These are phyloP conservation scores for Dasysyrphus albostriatus DNA, from an alignment of 2,888 invertebrate species.

Conservation along the genomic window DNA sequence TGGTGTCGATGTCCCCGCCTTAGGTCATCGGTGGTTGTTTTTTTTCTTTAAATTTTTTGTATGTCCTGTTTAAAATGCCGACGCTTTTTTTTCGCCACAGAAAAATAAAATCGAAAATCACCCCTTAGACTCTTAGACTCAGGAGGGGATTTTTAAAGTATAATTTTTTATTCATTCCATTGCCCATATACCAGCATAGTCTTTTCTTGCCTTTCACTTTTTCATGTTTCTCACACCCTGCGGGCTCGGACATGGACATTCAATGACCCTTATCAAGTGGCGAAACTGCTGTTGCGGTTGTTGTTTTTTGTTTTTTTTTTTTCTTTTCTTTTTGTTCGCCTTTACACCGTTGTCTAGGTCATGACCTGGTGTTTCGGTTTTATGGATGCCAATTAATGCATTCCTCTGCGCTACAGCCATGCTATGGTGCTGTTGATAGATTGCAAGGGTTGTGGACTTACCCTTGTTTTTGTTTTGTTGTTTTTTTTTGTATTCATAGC, in stretches of 20 bases:
- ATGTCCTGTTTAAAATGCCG: constrained; percentile 40
- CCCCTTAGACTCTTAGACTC: constrained; percentile 32
- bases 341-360: constrained; percentile 72
- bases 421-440: constrained; percentile 3
- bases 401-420: constrained; percentile 24
- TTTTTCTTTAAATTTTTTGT: constrained; percentile 14
- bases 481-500: constrained; percentile 1
- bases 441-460: constrained; percentile 60
- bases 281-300: constrained; percentile 58
- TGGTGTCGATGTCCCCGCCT: constrained; percentile 71
- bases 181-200: neutral
- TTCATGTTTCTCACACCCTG: constrained; percentile 36
- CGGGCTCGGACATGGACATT: constrained; percentile 64
- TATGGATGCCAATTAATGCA: constrained; percentile 69
- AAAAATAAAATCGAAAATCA: constrained; percentile 60
- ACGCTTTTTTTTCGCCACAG: constrained; percentile 31
- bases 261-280: constrained; percentile 69
- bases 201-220: constrained; percentile 45
- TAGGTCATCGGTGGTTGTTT: constrained; percentile 65
- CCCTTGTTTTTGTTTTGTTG: constrained; percentile 44
- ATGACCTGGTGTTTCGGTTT: constrained; percentile 65
- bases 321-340: constrained; percentile 8
- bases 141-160: constrained; percentile 43
- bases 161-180: constrained; percentile 34
- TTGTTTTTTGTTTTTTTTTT: constrained; percentile 1